These are phyloP conservation scores for Calliphora vicina DNA, from an alignment of 1,140 invertebrate genomes.

Conservation along the genomic window DNA sequence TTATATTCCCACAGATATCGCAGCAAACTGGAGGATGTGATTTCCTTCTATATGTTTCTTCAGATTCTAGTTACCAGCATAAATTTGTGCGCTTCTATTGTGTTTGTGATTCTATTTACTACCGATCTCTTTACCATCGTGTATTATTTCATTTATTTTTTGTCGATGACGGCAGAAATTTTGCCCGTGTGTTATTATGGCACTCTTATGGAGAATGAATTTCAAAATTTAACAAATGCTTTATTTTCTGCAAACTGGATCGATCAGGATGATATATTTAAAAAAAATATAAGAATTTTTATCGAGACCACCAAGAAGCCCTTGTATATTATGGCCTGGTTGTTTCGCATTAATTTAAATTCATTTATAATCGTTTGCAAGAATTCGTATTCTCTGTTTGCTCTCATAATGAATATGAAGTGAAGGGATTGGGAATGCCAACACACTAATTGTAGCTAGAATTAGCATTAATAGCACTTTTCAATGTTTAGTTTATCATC, in stretches of 20 bases:
- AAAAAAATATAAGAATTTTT: constrained; percentile 25
- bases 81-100: constrained; percentile 5
- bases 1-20: constrained; percentile 45
- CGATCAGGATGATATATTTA: constrained; percentile 19
- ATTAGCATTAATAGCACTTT: too few relatives aligned
- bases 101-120: constrained; percentile 25
- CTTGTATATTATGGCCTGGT: constrained; percentile 6
- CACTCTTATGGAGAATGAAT: constrained; percentile 28
- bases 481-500: too few relatives aligned
- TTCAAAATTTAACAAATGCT: constrained; percentile 15
- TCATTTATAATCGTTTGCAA: constrained; percentile 23
- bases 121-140: neutral
- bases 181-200: constrained; percentile 34
- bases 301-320: neutral
- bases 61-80: constrained; percentile 20
- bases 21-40: constrained; percentile 34
- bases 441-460: too few relatives aligned
- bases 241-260: constrained; percentile 34
- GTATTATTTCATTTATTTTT: constrained; percentile 23
- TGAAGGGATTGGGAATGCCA: too few relatives aligned
- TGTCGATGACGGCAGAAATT: neutral
- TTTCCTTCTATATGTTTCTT: constrained; percentile 41
- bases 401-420: constrained; percentile 9
- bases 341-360: constrained; percentile 36
- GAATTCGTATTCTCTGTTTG: constrained; percentile 22